These are phyloP conservation scores for Xenops minutus DNA, from an alignment of 2,797 vertebrate species.

Conservation along the genomic window DNA sequence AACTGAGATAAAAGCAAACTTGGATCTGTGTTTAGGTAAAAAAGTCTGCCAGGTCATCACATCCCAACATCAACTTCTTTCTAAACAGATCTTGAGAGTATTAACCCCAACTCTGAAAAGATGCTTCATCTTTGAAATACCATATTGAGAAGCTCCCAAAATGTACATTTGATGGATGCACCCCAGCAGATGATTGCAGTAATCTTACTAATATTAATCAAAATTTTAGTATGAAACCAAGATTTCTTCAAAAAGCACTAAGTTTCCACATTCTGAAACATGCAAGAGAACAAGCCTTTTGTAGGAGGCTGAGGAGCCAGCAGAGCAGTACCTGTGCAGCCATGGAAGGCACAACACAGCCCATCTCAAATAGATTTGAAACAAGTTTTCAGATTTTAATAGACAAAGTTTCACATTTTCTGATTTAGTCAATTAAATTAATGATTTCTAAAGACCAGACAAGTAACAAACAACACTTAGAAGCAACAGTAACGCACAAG, in stretches of 20 bases:
- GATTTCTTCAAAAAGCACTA: neutral
- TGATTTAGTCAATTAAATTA: neutral
- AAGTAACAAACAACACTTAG: neutral
- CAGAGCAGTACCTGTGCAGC: neutral
- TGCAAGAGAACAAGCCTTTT: neutral
- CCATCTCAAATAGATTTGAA: neutral
- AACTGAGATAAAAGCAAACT: neutral
- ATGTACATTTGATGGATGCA: neutral
- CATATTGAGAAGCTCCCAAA: neutral
- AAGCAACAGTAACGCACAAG: neutral
- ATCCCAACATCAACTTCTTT: neutral
- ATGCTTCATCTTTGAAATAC: neutral
- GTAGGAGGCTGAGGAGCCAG: neutral
- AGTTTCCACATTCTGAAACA: neutral
- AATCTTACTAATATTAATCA: neutral
- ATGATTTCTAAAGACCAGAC: neutral
- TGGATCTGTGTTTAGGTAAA: neutral
- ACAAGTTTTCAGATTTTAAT: neutral
- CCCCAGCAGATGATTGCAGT: neutral
- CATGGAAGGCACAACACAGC: fast-evolving
- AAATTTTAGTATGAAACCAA: neutral
- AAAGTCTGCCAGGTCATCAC: neutral
- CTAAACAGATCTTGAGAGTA: neutral
- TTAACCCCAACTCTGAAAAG: neutral
- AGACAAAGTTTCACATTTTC: neutral